Conservation (phyloP, 2,113 vertebrate genomes). For the Boulengerochromis microlepis region DNA sequence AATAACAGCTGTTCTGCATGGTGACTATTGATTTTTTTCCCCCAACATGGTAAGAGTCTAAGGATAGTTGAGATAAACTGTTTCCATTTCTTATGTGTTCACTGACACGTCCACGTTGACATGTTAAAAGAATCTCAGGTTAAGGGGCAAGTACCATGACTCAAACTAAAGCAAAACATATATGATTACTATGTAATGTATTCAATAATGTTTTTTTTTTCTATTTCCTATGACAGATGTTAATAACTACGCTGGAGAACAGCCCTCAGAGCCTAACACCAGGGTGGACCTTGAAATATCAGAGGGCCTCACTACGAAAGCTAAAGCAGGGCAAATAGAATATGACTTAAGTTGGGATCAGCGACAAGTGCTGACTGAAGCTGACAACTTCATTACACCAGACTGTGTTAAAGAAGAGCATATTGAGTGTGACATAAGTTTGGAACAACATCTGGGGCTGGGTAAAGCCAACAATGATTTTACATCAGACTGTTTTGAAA, state of each 20-base stretch:
- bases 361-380: background rate
- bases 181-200: background rate
- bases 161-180: background rate
- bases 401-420: background rate
- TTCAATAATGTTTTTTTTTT: background rate
- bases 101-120: background rate
- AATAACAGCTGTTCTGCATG: background rate
- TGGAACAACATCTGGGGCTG: background rate
- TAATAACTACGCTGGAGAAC: background rate
- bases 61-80: background rate
- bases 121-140: background rate
- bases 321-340: constrained; percentile 21
- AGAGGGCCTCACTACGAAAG: background rate
- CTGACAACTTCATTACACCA: background rate
- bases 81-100: background rate
- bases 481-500: background rate
- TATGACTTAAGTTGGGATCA: background rate
- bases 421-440: background rate
- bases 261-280: background rate
- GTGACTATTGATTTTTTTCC: background rate
- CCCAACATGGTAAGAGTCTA: background rate
- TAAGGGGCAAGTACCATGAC: background rate
- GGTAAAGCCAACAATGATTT: background rate
- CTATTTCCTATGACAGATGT: background rate
- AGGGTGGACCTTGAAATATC: background rate